Percentiles rank a stretch among this genome's conserved stretches.
These are phyloP conservation scores for Hymenochirus boettgeri DNA, from an alignment of 2,113 vertebrate species.

Conservation along the genomic window DNA sequence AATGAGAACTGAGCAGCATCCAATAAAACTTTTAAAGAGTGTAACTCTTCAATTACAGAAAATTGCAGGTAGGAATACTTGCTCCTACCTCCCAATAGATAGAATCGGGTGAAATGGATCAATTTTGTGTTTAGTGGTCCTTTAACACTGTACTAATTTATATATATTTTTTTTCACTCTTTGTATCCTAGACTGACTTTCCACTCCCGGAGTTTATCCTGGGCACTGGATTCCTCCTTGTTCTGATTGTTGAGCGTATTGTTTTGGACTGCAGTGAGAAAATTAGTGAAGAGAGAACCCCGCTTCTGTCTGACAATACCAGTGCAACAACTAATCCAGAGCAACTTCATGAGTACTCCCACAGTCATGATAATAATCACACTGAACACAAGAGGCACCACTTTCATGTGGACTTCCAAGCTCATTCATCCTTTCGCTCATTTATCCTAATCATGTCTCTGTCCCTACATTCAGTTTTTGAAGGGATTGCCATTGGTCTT, in stretches of 20 bases:
- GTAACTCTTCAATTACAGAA: too few relatives aligned
- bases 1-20: too few relatives aligned
- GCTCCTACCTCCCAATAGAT: too few relatives aligned
- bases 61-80: too few relatives aligned
- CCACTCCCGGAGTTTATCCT: conserved; percentile 73
- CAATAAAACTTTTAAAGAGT: too few relatives aligned
- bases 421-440: conserved; percentile 73
- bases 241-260: conserved; percentile 70
- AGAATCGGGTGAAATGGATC: too few relatives aligned
- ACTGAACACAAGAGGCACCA: not conserved
- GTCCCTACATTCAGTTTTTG: conserved; percentile 73
- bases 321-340: conserved; percentile 6
- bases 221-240: conserved; percentile 67
- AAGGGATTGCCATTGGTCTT: conserved; percentile 74
- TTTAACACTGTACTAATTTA: too few relatives aligned
- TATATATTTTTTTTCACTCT: not conserved
- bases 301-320: conserved; percentile 48
- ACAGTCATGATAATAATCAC: not conserved
- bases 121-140: too few relatives aligned
- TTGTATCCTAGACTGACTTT: conserved; percentile 52
- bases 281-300: conserved; percentile 50
- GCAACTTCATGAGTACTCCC: conserved; percentile 45
- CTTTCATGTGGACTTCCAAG: conserved; percentile 62
- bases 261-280: conserved; percentile 55
- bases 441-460: conserved; percentile 75